A percentile compares a stretch with the other conserved stretches of the same genome.
phyloP scores from a whole-genome alignment of 2,888 invertebrate species.

The Amaurobius ferox region DNA sequence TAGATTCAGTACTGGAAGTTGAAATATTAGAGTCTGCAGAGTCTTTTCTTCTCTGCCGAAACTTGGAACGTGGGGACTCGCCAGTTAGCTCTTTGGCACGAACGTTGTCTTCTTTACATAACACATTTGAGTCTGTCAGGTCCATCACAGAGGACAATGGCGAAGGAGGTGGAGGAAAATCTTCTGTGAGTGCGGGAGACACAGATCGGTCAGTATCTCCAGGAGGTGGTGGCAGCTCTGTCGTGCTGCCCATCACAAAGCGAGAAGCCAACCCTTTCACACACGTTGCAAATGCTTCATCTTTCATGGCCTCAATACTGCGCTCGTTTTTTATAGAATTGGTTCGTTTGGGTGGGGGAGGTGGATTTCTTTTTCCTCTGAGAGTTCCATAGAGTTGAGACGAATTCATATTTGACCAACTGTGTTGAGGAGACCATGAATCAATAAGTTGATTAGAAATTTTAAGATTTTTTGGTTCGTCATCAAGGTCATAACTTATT shows the following conservation, averaged over 20 bases:
- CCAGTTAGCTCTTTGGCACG: slow-evolving; percentile 67
- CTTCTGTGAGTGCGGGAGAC: slow-evolving; percentile 74
- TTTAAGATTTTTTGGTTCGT: slow-evolving; percentile 48
- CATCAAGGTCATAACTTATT: slow-evolving; percentile 58
- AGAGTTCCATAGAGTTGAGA: slow-evolving; percentile 74
- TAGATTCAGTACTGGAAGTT: slow-evolving; percentile 89
- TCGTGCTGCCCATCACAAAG: slow-evolving; percentile 75
- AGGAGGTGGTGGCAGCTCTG: slow-evolving; percentile 43
- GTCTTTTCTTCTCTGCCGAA: slow-evolving; percentile 71
- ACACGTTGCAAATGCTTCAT: slow-evolving; percentile 78
- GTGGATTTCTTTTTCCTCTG: slow-evolving; percentile 77
- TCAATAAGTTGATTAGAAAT: slow-evolving; percentile 54
- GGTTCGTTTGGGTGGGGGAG: slow-evolving; percentile 80
- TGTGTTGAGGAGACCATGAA: slow-evolving; percentile 67
- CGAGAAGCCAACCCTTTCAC: slow-evolving; percentile 76
- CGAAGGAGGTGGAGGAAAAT: slow-evolving; percentile 77
- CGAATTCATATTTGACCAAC: slow-evolving; percentile 64
- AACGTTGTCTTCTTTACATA: slow-evolving; percentile 32
- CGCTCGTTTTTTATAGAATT: slow-evolving; percentile 77
- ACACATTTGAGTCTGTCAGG: slow-evolving; percentile 28
- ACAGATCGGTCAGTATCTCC: slow-evolving; percentile 35
- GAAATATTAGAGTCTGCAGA: slow-evolving; percentile 72
- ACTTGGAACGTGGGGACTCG: slow-evolving; percentile 31
- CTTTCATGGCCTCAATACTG: slow-evolving; percentile 74
- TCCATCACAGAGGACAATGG: slow-evolving; percentile 74